Evolutionary conservation across 2,113 vertebrate genomes (phyloP), one percentile per base, ranked within the genome.

Genomic region (Astur gentilis): DNA sequence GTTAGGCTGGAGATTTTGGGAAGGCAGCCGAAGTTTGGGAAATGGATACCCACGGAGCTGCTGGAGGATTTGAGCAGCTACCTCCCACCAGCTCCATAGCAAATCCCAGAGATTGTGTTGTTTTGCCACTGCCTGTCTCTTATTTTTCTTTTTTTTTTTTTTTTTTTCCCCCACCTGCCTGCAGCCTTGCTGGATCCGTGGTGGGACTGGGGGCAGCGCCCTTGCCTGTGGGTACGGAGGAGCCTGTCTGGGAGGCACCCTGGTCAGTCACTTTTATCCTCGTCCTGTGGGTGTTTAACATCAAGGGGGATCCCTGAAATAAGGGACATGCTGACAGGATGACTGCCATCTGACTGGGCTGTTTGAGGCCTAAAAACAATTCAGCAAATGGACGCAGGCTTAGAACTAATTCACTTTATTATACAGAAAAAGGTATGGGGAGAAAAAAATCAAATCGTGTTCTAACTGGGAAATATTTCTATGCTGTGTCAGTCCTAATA

Each of bases 31-130:
- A 34, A 66, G 38, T 58, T 27, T 49, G 75, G 42, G 79, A 71
- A 62, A 20, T 15, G 34, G 23, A 42, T 57, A 17, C 26, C 8
- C 13, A 2, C 0, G 0, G 52, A 71, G 38, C 36, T 92, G 65
- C 79, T 0, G 5, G 50, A 45, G 36, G 67, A 78, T 61, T 11
- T 34, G 32, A 70, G 71, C 76, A 54, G 26, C 25, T 6, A 52
- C 13, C 54, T 69, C 69, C 70, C 0, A 1, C 31, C 0, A 0
- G 67, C 50, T 82, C 50, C 32, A 3, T 1, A 47, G 64, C 26
- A 62, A 44, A 64, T 27, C 58, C 54, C 76, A 73, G 36, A 36
- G 47, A 40, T 1, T 8, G 3, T 32, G 65, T 26, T 1, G 0
- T 34, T 77, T 36, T 58, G 27, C n/a, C n/a, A 22, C 62, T 29